Evolutionary conservation across 2,113 vertebrate species (phyloP).

Genomic region (Motacilla alba): DNA sequence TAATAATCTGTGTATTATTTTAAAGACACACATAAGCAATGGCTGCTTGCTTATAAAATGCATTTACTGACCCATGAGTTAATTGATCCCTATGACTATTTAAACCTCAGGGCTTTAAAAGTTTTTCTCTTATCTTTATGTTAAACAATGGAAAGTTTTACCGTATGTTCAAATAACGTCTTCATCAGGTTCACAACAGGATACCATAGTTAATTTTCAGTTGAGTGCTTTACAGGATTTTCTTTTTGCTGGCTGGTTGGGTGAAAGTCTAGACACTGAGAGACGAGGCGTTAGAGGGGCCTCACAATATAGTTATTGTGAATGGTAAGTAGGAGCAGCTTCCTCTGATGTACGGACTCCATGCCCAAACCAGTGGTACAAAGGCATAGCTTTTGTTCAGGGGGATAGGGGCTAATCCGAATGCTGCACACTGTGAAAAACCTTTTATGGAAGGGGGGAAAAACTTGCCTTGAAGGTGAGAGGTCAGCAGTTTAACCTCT

Average conservation of each 20-base stretch:
- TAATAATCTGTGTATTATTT: slow-evolving; percentile 83
- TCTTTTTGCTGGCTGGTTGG: slow-evolving; percentile 82
- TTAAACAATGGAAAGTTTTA: slow-evolving; percentile 91
- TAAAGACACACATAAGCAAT: slow-evolving; percentile 75
- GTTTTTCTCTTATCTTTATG: slow-evolving; percentile 75
- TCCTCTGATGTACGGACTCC: slow-evolving; percentile 84
- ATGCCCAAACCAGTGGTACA: slow-evolving; percentile 80
- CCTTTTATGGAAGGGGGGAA: slow-evolving; percentile 81
- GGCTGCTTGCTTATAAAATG: slow-evolving; percentile 77
- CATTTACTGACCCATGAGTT: slow-evolving; percentile 84
- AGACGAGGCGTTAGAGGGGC: slow-evolving; percentile 75
- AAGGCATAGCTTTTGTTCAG: slow-evolving; percentile 89
- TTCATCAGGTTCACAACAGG: slow-evolving; percentile 98
- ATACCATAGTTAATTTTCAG: slow-evolving; percentile 95
- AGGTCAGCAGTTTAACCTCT: slow-evolving; percentile 98
- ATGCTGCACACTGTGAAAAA: slow-evolving; percentile 88
- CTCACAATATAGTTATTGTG: slow-evolving; percentile 88
- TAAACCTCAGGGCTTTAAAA: slow-evolving; percentile 70
- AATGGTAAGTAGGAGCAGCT: slow-evolving; percentile 86
- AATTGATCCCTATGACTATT: slow-evolving; percentile 84
- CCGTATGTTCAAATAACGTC: slow-evolving; percentile 96
- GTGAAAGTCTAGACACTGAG: slow-evolving; percentile 88
- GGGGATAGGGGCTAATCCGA: slow-evolving; percentile 85
- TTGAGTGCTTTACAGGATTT: slow-evolving; percentile 96
- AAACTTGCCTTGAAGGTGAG: slow-evolving; percentile 84